These are phyloP conservation scores for Molossus alvarezi DNA, from an alignment of 2,797 vertebrate genomes.

Conservation along the genomic window DNA sequence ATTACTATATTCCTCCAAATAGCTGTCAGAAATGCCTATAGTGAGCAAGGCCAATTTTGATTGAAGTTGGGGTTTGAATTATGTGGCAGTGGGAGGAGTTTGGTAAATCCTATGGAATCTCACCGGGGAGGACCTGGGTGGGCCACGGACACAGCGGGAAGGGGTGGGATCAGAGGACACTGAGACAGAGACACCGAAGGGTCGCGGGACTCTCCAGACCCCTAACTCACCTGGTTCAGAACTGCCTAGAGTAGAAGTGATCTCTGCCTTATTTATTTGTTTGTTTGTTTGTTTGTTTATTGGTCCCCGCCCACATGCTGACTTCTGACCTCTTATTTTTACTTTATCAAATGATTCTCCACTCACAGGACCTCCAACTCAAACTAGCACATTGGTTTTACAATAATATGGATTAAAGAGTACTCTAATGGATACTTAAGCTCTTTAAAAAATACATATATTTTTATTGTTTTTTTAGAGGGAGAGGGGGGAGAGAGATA, in stretches of 20 bases:
- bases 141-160: neutral
- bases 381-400: neutral
- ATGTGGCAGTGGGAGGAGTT: neutral
- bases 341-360: neutral
- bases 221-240: neutral
- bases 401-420: neutral
- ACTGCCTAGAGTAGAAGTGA: neutral
- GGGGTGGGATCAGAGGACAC: neutral
- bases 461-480: too few relatives aligned
- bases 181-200: neutral
- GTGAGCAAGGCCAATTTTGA: neutral
- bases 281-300: too few relatives aligned
- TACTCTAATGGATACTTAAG: neutral
- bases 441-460: neutral
- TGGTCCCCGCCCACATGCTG: too few relatives aligned
- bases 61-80: neutral
- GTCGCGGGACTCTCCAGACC: neutral
- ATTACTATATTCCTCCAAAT: neutral
- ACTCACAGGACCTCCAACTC: neutral
- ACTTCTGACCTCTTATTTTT: neutral
- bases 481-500: too few relatives aligned
- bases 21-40: neutral
- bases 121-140: accelerated
- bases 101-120: neutral
- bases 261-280: neutral